These are phyloP conservation scores for Bombylius discolor DNA, from an alignment of 2,888 invertebrate species.

Conservation along the genomic window DNA sequence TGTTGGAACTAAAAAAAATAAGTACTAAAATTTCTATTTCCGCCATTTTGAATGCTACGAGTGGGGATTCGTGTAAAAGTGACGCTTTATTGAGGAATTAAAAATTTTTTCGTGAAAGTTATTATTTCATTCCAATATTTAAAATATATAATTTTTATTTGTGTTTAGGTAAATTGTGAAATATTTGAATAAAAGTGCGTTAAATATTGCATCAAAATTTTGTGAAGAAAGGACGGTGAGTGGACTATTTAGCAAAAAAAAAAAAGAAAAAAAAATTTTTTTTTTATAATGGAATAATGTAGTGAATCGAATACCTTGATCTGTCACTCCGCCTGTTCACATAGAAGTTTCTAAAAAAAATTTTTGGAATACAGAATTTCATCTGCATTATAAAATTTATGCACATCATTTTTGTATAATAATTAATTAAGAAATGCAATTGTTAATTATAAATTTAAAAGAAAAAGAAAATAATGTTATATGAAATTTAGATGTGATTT, in stretches of 20 bases:
- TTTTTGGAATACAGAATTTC: too few species aligned
- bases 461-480: too few species aligned
- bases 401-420: too few species aligned
- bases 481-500: too few species aligned
- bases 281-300: background rate
- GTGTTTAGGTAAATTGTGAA: too few species aligned
- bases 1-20: conserved; percentile 32
- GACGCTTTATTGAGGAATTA: conserved; percentile 29
- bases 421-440: too few species aligned
- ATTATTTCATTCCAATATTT: background rate
- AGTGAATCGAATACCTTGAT: background rate
- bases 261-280: too few species aligned
- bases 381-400: too few species aligned
- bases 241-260: background rate
- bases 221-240: background rate
- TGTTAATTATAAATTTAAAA: too few species aligned
- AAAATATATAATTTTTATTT: too few species aligned
- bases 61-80: conserved; percentile 29
- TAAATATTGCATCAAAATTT: background rate
- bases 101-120: background rate
- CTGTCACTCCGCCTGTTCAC: background rate
- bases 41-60: conserved; percentile 39
- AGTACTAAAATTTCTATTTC: conserved; percentile 18
- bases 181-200: background rate
- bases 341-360: too few species aligned